Conservation (phyloP, 2,888 invertebrate species). For the Scrobipalpa costella region DNA sequence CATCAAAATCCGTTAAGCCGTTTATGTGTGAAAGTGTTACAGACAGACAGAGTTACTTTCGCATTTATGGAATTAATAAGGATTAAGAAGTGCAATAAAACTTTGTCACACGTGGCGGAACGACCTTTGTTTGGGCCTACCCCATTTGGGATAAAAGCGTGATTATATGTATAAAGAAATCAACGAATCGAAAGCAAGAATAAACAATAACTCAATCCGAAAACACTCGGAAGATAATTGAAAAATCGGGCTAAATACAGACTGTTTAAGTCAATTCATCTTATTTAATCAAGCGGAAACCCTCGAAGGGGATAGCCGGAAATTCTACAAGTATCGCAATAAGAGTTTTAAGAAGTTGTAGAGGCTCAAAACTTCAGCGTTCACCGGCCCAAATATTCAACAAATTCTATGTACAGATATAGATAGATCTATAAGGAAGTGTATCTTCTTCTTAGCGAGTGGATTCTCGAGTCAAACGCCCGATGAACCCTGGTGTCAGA, state of each 20-base stretch:
- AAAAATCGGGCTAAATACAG: constrained; percentile 48
- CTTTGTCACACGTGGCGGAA: no score
- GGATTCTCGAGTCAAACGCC: no score
- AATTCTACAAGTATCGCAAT: constrained; percentile 81
- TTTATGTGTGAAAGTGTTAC: no score
- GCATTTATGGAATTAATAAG: no score
- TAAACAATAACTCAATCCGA: constrained; percentile 15
- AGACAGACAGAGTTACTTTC: no score
- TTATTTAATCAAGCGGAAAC: constrained; percentile 77
- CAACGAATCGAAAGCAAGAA: no score
- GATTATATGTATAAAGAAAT: not conserved
- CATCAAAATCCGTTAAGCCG: no score
- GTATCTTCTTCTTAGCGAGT: no score
- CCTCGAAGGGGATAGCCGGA: constrained; percentile 71
- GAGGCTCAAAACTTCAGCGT: constrained; percentile 56
- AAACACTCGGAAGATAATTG: constrained; percentile 37
- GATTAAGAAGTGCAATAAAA: no score
- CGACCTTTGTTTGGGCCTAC: no score
- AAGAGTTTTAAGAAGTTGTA: constrained; percentile 72
- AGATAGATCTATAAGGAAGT: not conserved
- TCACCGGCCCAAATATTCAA: constrained; percentile 62
- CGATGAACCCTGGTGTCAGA: no score
- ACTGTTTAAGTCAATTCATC: constrained; percentile 72
- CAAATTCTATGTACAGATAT: constrained; percentile 60
- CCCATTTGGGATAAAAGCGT: no score